Base-by-base conservation (phyloP, 2,888 invertebrate genomes). In the Incurvaria masculella region DNA sequence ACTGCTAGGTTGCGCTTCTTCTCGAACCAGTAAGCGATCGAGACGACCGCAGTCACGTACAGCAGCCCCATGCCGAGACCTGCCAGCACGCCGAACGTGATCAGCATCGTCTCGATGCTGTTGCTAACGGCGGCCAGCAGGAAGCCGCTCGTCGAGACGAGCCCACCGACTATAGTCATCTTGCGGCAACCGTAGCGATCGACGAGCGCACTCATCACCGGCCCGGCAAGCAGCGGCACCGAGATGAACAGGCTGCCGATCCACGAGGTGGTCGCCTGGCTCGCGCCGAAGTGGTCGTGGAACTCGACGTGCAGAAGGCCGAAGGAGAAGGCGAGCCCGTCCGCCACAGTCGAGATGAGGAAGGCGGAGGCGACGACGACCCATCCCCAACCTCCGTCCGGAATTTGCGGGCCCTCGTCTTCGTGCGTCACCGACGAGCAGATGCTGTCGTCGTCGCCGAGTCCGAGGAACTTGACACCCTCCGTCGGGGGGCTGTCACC, bases 381-480 rank as follows among this genome's bases (percentile, higher is more conserved):
- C 94, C 94, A 94, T 21, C 93, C 93, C 88, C 90, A 93, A 21
- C 91, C 92, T n/a, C 91, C 91, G 60, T 92, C 91, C 0, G 91
- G 91, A 49, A 87, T 84, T 53, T 82, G 83, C 1, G 84, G 83
- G 40, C 72, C 72, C 68, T 72, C 56, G 50, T 53, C 58, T 54
- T 23, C 69, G 53, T 44, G 68, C 57, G 53, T 63, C 62, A 57
- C 69, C 67, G 55, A 49, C 2, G 79, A 79, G 52, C 79, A 71
- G 54, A 78, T 72, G 61, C 79, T 79, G 57, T 81, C 76, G 44
- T 66, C 66, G 53, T 78, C 79, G 45, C 74, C 76, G 51, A 83
- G 65, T 14, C 80, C 79, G 52, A 81, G 69, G 53, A 79, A 79
- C 59, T 79, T 80, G 33, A 78, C 78, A n/a, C 74, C 74, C 57